A percentile compares a stretch with the other conserved stretches of the same genome.
phyloP scores from a whole-genome alignment of 2,113 vertebrate species.

The Argyrosomus japonicus region DNA sequence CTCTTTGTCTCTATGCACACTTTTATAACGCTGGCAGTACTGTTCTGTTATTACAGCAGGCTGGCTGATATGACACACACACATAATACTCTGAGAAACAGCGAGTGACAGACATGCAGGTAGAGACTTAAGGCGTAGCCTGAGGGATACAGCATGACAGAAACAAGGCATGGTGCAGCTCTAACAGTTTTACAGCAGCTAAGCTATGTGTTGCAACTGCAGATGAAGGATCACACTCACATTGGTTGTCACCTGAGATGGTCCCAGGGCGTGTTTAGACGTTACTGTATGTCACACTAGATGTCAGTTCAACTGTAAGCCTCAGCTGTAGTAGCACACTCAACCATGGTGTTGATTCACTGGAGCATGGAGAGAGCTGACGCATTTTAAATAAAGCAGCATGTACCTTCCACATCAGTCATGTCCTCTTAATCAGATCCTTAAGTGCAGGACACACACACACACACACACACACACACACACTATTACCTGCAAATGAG shows the following conservation, averaged over 20 bases:
- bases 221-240: conserved; percentile 42
- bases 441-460: conserved; percentile 33
- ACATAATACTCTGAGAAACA: conserved; percentile 34
- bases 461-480: conserved; percentile 1
- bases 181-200: conserved; percentile 43
- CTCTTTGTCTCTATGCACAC: conserved; percentile 85
- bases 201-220: conserved; percentile 36
- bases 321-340: conserved; percentile 24
- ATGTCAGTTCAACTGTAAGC: conserved; percentile 26
- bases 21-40: conserved; percentile 57
- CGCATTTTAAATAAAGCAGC: conserved; percentile 43
- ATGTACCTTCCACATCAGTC: conserved; percentile 37
- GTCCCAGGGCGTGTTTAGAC: conserved; percentile 48
- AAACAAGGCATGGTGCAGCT: conserved; percentile 53
- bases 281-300: conserved; percentile 44
- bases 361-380: conserved; percentile 40
- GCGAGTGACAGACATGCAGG: conserved; percentile 62
- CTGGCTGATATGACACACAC: conserved; percentile 56
- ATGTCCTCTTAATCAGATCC: conserved; percentile 25
- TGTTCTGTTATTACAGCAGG: conserved; percentile 61
- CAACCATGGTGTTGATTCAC: conserved; percentile 31
- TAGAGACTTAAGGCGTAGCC: conserved; percentile 61
- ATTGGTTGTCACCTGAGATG: conserved; percentile 32
- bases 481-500: conserved; percentile 44
- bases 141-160: conserved; percentile 62